Evolutionary conservation across 2,797 vertebrate genomes (phyloP), one percentile per base, ranked within the genome.

Genomic region (Amniataba percoides): DNA sequence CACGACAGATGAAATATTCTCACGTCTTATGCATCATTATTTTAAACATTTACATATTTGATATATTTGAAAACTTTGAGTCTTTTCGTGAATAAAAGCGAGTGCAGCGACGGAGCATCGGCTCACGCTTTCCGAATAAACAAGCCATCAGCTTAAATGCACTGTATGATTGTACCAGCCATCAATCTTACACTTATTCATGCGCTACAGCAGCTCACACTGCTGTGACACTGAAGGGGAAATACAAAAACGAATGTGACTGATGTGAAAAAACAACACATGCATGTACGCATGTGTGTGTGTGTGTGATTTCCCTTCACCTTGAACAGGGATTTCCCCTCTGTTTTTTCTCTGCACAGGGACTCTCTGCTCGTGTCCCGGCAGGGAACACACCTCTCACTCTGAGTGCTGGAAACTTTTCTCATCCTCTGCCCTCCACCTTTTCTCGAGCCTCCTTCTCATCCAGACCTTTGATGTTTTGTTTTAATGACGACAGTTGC

Each of bases 291-390:
- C 16, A 2, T n/a, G 34, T 69, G 59, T 23, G 21, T 34, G 64
- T 59, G 71, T 66, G 74, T 71, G 86, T 89, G 79, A 76, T 88
- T 92, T 89, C 90, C 88, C 87, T 77, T 78, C 81, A 83, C 79
- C 80, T 76, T 61, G 52, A 66, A 60, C 71, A 89, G 88, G 93
- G 91, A 93, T 82, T 87, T 92, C 86, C 94, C 94, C 89, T 55
- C 34, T 2, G 74, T 81, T 88, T 89, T 87, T 84, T 88, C 53
- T 63, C 31, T 76, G 81, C 65, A 43, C 34, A 71, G 84, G 85
- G 87, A 91, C 79, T 82, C 43, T 63, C 34, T 27, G 49, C 80
- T 72, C 19, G 19, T 49, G 88, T 87, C 78, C 82, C 80, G 43
- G 63, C 79, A 86, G 21, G 68, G 34, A 57, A 14, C 43, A 59